Evolutionary conservation across 2,113 vertebrate species (phyloP), one percentile per base, ranked within the genome.

Genomic region (Piaya cayana): DNA sequence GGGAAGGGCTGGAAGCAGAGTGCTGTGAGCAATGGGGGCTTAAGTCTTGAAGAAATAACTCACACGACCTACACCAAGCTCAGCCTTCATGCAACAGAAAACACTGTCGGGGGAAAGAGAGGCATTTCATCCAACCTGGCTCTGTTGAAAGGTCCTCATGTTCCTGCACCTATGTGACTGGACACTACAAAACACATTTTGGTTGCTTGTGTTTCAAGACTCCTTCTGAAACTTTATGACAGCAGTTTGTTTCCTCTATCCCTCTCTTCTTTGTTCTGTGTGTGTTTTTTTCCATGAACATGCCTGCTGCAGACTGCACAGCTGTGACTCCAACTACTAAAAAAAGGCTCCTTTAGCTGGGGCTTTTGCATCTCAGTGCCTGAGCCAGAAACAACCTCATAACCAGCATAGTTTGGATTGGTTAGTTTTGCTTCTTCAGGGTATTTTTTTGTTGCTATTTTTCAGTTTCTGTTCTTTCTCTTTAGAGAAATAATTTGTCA

Each of bases 1-100:
- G 91, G 91, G 79, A 93, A 91, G 56, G 39, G 29, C 71, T 92
- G 72, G 69, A 86, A 83, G 20, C 45, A 65, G 81, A 93, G 56
- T 79, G 47, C 63, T 79, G 29, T 77, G 78, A 80, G 81, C 88
- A 88, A 49, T 34, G 19, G 19, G 15, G 16, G 30, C 42, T 67
- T 65, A 92, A 82, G 71, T 32, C 34, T 77, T 82, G 18, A 16
- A 90, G 80, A 78, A 92, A 65, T 83, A 78, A 34, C 39, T 78
- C 53, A 49, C 4, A 6, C n/a, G 25, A 22, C 37, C 26, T 34
- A 69, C 9, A 2, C 26, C 37, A 59, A 3, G 4, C 14, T 62
- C 34, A 88, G 4, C 19, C 60, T 58, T 85, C 27, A 13, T 16
- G 7, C 2, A 4, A 37, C 1, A 0, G 42, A 63, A 88, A 90